Conservation (phyloP, 2,888 invertebrate species). For the Drepana falcataria region DNA sequence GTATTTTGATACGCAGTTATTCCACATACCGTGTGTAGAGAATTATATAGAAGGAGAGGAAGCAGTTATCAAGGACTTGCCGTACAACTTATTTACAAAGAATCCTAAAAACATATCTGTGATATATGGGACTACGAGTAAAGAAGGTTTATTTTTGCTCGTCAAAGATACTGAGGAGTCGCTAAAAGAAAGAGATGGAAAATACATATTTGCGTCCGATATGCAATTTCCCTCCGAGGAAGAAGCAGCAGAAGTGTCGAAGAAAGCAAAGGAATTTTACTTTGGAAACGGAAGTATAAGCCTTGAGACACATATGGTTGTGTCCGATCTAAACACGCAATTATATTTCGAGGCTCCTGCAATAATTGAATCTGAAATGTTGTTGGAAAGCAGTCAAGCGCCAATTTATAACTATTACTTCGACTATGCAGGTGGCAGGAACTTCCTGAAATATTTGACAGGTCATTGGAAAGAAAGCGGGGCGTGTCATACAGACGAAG, state of each 20-base stretch:
- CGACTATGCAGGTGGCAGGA: slow-evolving; percentile 55
- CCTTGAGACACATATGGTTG: slow-evolving; percentile 49
- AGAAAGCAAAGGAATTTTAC: slow-evolving; percentile 55
- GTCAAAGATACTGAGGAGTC: slow-evolving; percentile 29
- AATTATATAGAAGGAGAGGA: slow-evolving; percentile 47
- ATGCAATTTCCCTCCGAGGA: slow-evolving; percentile 45
- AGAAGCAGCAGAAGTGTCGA: slow-evolving; percentile 39
- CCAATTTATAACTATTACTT: slow-evolving; percentile 58
- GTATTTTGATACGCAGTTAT: slow-evolving; percentile 56
- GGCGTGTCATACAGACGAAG: slow-evolving; percentile 62
- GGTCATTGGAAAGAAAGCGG: slow-evolving; percentile 41
- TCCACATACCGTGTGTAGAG: slow-evolving; percentile 63
- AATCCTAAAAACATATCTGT: slow-evolving; percentile 42
- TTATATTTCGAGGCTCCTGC: slow-evolving; percentile 61
- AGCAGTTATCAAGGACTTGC: slow-evolving; percentile 51
- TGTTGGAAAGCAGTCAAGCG: slow-evolving; percentile 26
- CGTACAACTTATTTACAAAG: slow-evolving; percentile 48
- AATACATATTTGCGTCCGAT: slow-evolving; percentile 61
- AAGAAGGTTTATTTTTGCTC: slow-evolving; percentile 48
- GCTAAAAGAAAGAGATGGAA: slow-evolving; percentile 37
- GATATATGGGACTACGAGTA: slow-evolving; percentile 54
- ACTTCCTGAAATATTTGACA: slow-evolving; percentile 42
- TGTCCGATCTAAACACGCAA: slow-evolving; percentile 55
- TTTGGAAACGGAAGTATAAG: slow-evolving; percentile 61
- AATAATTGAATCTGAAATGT: slow-evolving; percentile 46